Base-by-base conservation (phyloP, 1,140 invertebrate genomes). In the Tetramorium simillimum region DNA sequence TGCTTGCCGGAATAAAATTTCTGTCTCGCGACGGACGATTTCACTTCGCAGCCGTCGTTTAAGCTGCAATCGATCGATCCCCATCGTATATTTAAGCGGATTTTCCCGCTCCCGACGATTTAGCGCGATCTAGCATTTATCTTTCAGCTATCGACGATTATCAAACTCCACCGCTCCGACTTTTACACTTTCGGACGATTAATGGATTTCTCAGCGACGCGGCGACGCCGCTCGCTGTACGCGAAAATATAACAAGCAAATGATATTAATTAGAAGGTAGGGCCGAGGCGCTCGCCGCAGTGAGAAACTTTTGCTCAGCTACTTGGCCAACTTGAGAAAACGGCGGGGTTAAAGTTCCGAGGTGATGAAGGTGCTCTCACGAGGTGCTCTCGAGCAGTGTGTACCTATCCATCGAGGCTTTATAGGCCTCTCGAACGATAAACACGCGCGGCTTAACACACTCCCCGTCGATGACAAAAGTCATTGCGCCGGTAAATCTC, bases 371-470 rank as follows among this genome's bases (percentile, higher is more conserved):
- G 63, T 28, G 28, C n/a, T n/a, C 49, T 67, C 40, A 16, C 4
- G 63, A 84, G 6, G 18, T 77, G 16, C 46, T 72, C n/a, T 43
- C 33, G 4, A 33, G 33, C 3, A 4, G 81, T 49, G 56, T 81
- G 73, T 81, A 60, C 7, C 46, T 88, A 53, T 81, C 76, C 53
- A 43, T 56, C 84, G 72, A 72, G 49, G 37, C 18, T 78, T 63
- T 82, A 80, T 49, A 87, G n/a, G 86, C 56, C 56, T 37, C 21
- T 76, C 62, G 43, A 86, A 82, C 49, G 63, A 70, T 77, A 84
- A 90, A 90, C 88, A 69, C 4, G 46, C 24, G 70, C 58, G 67
- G 60, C 43, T 63, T 72, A 28, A 73, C n/a, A n/a, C n/a, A n/a
- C 16, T 33, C 33, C 33, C 3, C 33, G 51, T 86, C 73, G 62